Evolutionary conservation across 2,797 vertebrate genomes (phyloP).

Genomic region (Chloroceryle amazona): DNA sequence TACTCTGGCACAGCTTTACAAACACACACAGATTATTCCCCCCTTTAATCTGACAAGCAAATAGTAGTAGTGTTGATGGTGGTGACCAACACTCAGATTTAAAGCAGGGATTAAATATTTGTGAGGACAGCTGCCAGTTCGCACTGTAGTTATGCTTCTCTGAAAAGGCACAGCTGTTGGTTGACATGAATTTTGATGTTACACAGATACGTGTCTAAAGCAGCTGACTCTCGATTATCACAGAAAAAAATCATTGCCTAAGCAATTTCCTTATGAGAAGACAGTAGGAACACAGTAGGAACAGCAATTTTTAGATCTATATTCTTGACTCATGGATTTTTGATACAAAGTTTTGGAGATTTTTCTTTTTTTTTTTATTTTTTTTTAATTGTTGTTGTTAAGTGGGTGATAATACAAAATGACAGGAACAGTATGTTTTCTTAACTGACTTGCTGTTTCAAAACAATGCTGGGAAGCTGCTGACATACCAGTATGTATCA

Average conservation of each 20-base stretch:
- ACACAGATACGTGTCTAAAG: not conserved
- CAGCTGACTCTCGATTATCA: not conserved
- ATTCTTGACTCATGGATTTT: not conserved
- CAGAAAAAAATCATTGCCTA: not conserved
- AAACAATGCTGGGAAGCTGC: conserved; percentile 38
- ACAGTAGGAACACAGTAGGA: not conserved
- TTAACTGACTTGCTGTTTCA: not conserved
- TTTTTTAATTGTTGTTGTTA: not conserved
- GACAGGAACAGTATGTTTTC: conserved; percentile 4
- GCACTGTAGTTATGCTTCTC: not conserved
- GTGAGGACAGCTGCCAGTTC: not conserved
- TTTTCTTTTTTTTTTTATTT: not conserved
- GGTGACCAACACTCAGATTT: not conserved
- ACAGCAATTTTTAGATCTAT: not conserved
- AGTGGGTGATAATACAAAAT: not conserved
- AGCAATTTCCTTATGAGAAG: not conserved
- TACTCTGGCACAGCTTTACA: not conserved
- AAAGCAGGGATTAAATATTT: not conserved
- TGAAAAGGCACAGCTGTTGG: not conserved
- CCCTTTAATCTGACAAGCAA: not conserved
- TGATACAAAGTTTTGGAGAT: not conserved
- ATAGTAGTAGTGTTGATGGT: not conserved
- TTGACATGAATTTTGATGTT: not conserved
- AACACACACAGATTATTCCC: not conserved
- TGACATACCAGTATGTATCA: not conserved